These are phyloP conservation scores for Sisyra terminalis DNA, from an alignment of 2,888 invertebrate species.

Conservation along the genomic window DNA sequence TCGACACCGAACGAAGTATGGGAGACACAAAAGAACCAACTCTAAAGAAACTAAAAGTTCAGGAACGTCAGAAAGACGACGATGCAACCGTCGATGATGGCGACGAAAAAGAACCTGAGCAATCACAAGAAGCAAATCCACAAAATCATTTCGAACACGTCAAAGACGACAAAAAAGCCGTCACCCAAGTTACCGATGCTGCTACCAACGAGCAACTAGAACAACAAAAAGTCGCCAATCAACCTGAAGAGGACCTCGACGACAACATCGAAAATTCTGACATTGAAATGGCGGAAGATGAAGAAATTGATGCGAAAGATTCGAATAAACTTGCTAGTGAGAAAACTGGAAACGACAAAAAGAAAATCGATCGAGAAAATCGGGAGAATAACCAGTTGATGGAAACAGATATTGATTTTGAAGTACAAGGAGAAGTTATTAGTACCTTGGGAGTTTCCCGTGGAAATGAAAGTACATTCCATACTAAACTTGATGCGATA, in stretches of 20 bases:
- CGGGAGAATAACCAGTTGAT: constrained; percentile 23
- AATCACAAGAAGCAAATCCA: constrained; percentile 18
- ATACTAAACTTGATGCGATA: constrained; percentile 37
- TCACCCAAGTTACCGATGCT: constrained; percentile 56
- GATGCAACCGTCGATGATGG: constrained; percentile 13
- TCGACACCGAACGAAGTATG: constrained; percentile 56
- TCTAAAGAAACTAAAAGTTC: constrained; percentile 41
- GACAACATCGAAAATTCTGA: constrained; percentile 20
- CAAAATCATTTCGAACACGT: constrained; percentile 58
- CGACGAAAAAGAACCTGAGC: constrained; percentile 30
- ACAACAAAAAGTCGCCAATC: constrained; percentile 30
- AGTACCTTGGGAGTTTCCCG: constrained; percentile 48
- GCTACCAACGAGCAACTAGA: constrained; percentile 74
- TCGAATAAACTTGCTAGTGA: constrained; percentile 27
- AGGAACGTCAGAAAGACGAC: constrained; percentile 27
- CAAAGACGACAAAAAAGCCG: constrained; percentile 55
- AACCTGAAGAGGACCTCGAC: constrained; percentile 36
- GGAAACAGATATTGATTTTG: constrained; percentile 28
- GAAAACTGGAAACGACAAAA: constrained; percentile 26
- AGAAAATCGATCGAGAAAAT: constrained; percentile 29
- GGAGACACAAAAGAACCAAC: constrained; percentile 43
- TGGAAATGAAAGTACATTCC: constrained; percentile 57
- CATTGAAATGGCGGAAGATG: constrained; percentile 16
- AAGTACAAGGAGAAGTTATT: constrained; percentile 56
- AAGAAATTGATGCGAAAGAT: constrained; percentile 21